Base-by-base conservation (phyloP, 2,797 vertebrate species). In the Anguilla marmorata region DNA sequence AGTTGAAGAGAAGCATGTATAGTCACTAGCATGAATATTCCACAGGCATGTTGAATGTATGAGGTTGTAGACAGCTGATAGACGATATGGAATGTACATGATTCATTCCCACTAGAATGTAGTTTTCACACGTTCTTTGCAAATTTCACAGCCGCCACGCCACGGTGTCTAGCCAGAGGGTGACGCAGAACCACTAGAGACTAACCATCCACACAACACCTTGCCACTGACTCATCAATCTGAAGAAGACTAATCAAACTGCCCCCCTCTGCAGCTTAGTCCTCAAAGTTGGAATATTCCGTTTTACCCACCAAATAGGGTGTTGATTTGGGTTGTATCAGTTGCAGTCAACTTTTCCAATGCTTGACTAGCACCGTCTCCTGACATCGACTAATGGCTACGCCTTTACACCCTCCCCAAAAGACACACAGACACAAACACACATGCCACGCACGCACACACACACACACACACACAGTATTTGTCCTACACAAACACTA, bases 101-200 rank as follows among this genome's bases (percentile, higher is more conserved):
- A 76, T 21, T 76, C 74, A 76, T 76, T 76, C 74, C 74, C 74
- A 41, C 21, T 52, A n/a, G 50, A 84, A 52, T 50, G 27, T 50
- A 85, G 48, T 19, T 85, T 56, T 85, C 52, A 58, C 27, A 33
- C 19, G 52, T 37, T 14, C 27, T 85, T 33, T 85, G 2, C 50
- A 85, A 14, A 85, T 56, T 30, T 56, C 84, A 58, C 84, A 85
- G 48, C 50, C 0, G 8, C 48, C 21, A 54, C 21, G 11, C 16
- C 52, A 19, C 14, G n/a, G 27, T 58, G n/a, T 84, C 50, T 48
- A 27, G 83, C 27, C 83, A n/a, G 82, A 8, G 52, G 6, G 21
- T 52, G 48, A 54, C 82, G 27, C 21, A 50, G 21, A 14, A 84
- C 24, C 48, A 52, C n/a, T 19, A 45, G 41, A 84, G 41, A 12